A percentile compares a stretch with the other conserved stretches of the same genome.
Evolutionary conservation across 1,140 invertebrate species (phyloP).

Genomic region (Psix sp.): DNA sequence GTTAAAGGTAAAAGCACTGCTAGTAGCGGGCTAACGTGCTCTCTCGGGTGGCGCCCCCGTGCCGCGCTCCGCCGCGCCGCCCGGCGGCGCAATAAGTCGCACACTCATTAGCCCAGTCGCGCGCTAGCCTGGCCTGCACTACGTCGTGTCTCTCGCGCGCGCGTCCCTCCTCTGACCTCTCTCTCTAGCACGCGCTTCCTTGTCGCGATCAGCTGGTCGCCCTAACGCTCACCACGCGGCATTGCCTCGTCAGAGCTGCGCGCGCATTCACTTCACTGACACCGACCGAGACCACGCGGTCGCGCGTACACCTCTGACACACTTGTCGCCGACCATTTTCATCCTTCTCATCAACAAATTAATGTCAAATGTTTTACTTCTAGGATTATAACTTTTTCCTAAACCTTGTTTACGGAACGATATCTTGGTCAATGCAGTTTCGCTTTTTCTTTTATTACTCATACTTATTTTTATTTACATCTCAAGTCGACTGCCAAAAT

Average conservation of each 20-base stretch:
- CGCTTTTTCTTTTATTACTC: conserved; percentile 3
- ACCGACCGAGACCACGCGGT: conserved; percentile 50
- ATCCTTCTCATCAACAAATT: conserved; percentile 10
- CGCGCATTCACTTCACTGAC: conserved; percentile 53
- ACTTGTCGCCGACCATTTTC: conserved; percentile 12
- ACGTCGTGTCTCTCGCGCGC: conserved; percentile 45
- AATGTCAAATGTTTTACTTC: neutral
- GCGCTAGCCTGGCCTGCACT: conserved; percentile 50
- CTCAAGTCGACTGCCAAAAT: too few species aligned
- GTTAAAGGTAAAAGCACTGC: conserved; percentile 42
- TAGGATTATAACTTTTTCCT: too few species aligned
- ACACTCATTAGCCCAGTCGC: conserved; percentile 75
- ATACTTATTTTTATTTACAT: too few species aligned
- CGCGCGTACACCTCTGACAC: conserved; percentile 23
- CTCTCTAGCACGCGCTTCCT: conserved; percentile 59
- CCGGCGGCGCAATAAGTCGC: conserved; percentile 71
- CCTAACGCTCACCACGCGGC: conserved; percentile 65
- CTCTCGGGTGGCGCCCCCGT: conserved; percentile 44
- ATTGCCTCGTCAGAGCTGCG: conserved; percentile 60
- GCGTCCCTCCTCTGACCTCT: conserved; percentile 58
- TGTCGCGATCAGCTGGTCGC: conserved; percentile 67
- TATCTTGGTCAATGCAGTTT: too few species aligned
- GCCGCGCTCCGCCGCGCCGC: conserved; percentile 15
- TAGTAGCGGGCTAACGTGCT: conserved; percentile 38
- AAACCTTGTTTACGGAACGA: too few species aligned